A percentile compares a stretch with the other conserved stretches of the same genome.
phyloP scores from a whole-genome alignment of 2,113 vertebrate genomes.

The Percopsis transmontana region DNA sequence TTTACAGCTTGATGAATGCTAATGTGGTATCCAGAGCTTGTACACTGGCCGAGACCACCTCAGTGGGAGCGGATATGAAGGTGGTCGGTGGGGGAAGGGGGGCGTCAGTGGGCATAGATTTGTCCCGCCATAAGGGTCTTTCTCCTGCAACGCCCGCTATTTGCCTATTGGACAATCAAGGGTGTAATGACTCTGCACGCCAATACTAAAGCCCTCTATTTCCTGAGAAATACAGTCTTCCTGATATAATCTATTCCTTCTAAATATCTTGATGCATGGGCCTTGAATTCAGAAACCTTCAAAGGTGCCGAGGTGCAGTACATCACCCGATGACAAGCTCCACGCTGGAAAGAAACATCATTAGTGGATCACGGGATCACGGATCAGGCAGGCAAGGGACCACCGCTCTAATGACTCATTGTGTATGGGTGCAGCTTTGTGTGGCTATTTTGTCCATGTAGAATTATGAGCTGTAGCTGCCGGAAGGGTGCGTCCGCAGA shows the following conservation, averaged over 20 bases:
- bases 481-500: conserved; percentile 36
- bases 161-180: conserved; percentile 38
- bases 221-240: background rate
- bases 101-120: conserved; percentile 22
- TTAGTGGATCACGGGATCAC: conserved; percentile 10
- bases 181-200: conserved; percentile 48
- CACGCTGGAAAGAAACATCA: conserved; percentile 21
- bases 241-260: conserved; percentile 25
- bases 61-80: conserved; percentile 23
- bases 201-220: no score
- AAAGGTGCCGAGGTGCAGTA: conserved; percentile 16
- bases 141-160: background rate
- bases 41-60: background rate
- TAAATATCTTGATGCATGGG: conserved; percentile 4
- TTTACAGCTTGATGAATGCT: conserved; percentile 63
- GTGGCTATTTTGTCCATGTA: conserved; percentile 33
- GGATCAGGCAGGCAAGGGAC: background rate
- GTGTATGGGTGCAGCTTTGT: conserved; percentile 14
- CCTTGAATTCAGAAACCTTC: conserved; percentile 14
- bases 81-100: conserved; percentile 6
- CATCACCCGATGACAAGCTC: conserved; percentile 54
- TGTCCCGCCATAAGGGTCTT: conserved; percentile 13
- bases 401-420: conserved; percentile 37
- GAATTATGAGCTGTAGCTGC: conserved; percentile 37
- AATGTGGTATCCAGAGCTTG: conserved; percentile 43